Conservation (phyloP, 2,797 vertebrate genomes). For the Eidolon dupreanum region DNA sequence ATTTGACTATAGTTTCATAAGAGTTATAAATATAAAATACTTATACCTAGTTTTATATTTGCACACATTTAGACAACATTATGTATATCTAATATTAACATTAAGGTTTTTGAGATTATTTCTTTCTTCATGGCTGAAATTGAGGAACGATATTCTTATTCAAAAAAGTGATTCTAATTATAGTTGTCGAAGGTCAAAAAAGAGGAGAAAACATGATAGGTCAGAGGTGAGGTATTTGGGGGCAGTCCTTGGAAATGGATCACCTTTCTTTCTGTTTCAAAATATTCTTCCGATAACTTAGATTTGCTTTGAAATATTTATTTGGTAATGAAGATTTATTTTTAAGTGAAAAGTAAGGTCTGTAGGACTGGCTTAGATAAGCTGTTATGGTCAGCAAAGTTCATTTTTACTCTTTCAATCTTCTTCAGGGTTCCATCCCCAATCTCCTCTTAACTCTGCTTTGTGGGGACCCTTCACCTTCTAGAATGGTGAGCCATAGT, state of each 20-base stretch:
- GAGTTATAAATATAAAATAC: background rate
- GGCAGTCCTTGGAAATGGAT: background rate
- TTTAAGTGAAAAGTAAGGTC: background rate
- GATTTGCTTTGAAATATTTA: background rate
- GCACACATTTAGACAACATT: background rate
- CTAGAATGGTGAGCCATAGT: background rate
- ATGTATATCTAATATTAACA: background rate
- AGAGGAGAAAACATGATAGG: background rate
- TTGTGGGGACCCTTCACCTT: background rate
- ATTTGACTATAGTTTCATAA: background rate
- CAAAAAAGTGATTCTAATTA: background rate
- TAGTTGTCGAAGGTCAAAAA: background rate
- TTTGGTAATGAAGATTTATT: conserved; percentile 42
- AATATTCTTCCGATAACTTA: background rate
- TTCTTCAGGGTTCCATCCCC: background rate
- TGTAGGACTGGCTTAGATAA: background rate
- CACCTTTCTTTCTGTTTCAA: background rate
- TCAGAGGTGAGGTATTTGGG: background rate
- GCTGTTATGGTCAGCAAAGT: background rate
- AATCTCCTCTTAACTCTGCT: background rate
- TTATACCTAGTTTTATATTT: background rate
- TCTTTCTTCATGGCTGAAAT: background rate
- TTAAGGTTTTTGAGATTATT: background rate
- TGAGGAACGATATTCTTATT: background rate
- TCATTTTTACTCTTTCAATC: background rate